phyloP scores from a whole-genome alignment of 2,797 vertebrate genomes.

The Tadarida brasiliensis region DNA sequence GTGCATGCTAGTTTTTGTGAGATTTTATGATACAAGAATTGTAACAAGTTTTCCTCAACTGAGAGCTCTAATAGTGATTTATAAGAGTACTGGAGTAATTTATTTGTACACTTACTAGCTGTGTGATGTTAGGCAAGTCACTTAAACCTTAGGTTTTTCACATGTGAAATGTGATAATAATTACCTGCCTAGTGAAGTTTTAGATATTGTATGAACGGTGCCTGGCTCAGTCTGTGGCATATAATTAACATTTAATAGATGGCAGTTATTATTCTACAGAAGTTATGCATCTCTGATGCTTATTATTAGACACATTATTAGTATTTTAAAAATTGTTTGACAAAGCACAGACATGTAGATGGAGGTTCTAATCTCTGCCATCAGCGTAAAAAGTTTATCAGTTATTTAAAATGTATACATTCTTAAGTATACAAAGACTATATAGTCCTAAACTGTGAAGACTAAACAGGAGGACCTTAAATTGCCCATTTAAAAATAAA shows the following conservation, averaged over 20 bases:
- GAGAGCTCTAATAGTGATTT: conserved; percentile 47
- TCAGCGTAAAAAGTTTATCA: not conserved
- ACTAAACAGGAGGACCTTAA: not conserved
- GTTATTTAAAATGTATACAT: not conserved
- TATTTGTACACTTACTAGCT: not conserved
- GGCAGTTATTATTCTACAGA: conserved; percentile 54
- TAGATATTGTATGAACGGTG: not conserved
- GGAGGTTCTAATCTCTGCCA: conserved; percentile 6
- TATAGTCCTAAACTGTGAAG: not conserved
- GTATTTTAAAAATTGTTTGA: conserved; percentile 52
- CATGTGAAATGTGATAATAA: conserved; percentile 14
- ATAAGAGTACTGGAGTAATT: conserved; percentile 16
- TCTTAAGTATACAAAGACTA: conserved; percentile 4
- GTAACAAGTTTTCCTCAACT: conserved; percentile 11
- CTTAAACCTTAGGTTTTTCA: conserved; percentile 8
- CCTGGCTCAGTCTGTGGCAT: not conserved
- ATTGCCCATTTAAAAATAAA: conserved; percentile 4
- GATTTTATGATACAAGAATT: conserved; percentile 3
- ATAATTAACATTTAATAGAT: conserved; percentile 30
- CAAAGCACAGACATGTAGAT: not conserved
- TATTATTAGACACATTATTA: not conserved
- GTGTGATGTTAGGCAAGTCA: not conserved
- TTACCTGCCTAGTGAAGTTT: conserved; percentile 8
- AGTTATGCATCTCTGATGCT: conserved; percentile 69
- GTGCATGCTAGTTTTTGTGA: conserved; percentile 29